Evolutionary conservation across 2,797 vertebrate species (phyloP).

Genomic region (Diceros bicornis): DNA sequence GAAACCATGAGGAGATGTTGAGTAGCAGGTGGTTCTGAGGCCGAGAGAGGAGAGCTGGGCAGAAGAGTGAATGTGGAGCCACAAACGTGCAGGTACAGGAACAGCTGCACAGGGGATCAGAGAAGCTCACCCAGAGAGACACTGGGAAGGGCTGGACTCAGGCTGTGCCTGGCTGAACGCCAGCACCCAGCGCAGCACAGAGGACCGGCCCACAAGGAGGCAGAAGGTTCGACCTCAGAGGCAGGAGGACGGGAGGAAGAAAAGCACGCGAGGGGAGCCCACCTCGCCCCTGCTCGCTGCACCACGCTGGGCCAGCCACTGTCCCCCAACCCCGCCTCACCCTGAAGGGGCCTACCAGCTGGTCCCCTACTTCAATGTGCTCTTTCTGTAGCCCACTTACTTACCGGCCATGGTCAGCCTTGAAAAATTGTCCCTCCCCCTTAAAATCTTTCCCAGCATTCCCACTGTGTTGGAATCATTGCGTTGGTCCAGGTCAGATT

Average conservation of each 20-base stretch:
- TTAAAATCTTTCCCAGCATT: not conserved
- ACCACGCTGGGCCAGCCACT: not conserved
- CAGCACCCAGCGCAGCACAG: not conserved
- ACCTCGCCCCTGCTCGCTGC: fast-evolving
- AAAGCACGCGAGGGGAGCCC: too few species aligned
- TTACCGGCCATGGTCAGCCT: not conserved
- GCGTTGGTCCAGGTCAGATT: too few species aligned
- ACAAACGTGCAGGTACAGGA: fast-evolving
- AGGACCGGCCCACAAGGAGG: not conserved
- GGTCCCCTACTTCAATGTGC: not conserved
- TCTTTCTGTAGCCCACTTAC: not conserved
- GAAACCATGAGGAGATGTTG: fast-evolving
- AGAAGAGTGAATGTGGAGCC: too few species aligned
- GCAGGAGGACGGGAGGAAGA: not conserved
- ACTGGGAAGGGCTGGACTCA: fast-evolving
- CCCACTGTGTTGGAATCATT: too few species aligned
- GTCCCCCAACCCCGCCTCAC: too few species aligned
- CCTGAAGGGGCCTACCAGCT: not conserved
- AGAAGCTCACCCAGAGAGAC: not conserved
- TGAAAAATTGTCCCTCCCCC: not conserved
- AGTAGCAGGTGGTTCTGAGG: fast-evolving
- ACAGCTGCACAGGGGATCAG: fast-evolving
- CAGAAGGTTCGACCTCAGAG: not conserved
- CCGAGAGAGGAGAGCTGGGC: not conserved
- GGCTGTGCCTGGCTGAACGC: not conserved